Base-by-base conservation (phyloP, 2,113 vertebrate genomes). In the Clarias gariepinus region DNA sequence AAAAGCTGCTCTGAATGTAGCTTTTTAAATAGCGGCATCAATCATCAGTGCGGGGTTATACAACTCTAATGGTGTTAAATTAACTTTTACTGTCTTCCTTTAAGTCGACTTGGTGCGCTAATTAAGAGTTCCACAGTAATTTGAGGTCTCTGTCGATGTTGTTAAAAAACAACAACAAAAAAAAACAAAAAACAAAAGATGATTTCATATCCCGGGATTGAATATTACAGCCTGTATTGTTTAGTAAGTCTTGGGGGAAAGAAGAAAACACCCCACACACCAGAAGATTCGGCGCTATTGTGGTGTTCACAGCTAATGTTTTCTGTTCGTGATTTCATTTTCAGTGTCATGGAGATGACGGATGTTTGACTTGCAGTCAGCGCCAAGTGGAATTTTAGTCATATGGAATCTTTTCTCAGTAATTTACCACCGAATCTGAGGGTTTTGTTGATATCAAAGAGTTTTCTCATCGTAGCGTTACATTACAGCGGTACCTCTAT, bases 11-110 rank as follows among this genome's bases (percentile, higher is more conserved):
- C 81, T 16, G 61, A 81, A 88, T 63, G 41, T 81, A 81, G 69
- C 79, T 66, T 89, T 87, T 90, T 82, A 86, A 86, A 84, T 76
- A 86, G 82, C 80, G 68, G 63, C 66, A 52, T 86, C 88, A 90
- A 90, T 78, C 74, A 77, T 77, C 74, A 10, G 74, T 9, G 15
- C 25, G 1, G 74, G 52, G 55, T 78, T 78, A 78, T 78, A 78
- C 57, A 64, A 82, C 57, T n/a, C 80, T 41, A 18, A 82, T 64
- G 25, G 61, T 82, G 60, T 82, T 52, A 82, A 82, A 82, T 82
- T 64, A 64, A 82, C 80, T 64, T 47, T 52, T 47, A 64, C 57
- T n/a, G 74, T 57, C 25, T 55, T 28, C 74, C 30, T 78, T 78
- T 78, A 78, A 78, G 52, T 57, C 52, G 2, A 36, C 33, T 47